Base-by-base conservation (phyloP, 2,113 vertebrate genomes). In the Triplophysa tibetana region DNA sequence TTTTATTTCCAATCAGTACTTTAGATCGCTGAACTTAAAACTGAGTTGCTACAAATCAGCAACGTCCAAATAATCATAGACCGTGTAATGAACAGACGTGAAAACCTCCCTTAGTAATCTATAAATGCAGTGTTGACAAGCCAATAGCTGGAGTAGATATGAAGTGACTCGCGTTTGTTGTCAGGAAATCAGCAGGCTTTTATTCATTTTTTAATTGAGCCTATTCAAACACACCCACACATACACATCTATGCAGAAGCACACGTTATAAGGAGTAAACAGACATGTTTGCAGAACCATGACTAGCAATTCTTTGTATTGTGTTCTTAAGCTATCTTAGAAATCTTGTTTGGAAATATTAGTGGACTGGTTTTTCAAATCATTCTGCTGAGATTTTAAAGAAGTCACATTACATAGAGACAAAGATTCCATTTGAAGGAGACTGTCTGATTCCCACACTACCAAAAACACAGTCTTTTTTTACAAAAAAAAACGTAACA, bases 191-290 rank as follows among this genome's bases (percentile, higher is more conserved):
- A 63, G 67, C 33, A n/a, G 19, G 0, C 21, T 60, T 16, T 62
- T 38, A 62, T 75, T 62, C 63, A 75, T 75, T 63, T 23, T 43
- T 50, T 26, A 63, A 75, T 8, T 48, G 38, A 48, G 17, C 58
- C 23, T 63, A 63, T 13, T 88, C 56, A 84, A 61, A 70, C 29
- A 63, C 82, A 63, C 65, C 58, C 61, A 45, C 4, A 64, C 48
- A 23, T 16, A 69, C 29, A 33, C 7, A 0, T 14, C 1, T 29
- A 13, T 65, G 12, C 29, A 78, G n/a, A 54, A 29, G 38, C 65
- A 69, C 54, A 23, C 64, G 50, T 58, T 52, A 66, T 24, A 41
- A 75, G n/a, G 9, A 13, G 16, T 24, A 72, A 29, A 78, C 48
- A 68, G 60, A 75, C 41, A 75, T 11, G 12, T 26, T 14, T 72